Conservation (phyloP, 2,113 vertebrate species). For the Ursus arctos region DNA sequence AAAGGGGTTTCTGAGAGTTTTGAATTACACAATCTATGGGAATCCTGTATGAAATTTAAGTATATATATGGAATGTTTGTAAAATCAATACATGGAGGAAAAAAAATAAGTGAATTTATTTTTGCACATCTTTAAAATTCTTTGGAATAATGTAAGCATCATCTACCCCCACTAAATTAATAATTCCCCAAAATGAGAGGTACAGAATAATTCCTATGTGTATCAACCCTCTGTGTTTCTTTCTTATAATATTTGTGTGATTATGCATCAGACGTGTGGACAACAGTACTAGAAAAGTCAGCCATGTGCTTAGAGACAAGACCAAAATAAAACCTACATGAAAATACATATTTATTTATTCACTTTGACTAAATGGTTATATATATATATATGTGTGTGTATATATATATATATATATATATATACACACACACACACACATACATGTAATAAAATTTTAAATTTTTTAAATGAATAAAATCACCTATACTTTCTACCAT, state of each 20-base stretch:
- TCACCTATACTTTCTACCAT: neutral
- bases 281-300: neutral
- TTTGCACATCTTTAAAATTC: neutral
- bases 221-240: neutral
- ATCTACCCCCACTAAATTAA: neutral
- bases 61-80: neutral
- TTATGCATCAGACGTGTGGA: neutral
- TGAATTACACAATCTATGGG: neutral
- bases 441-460: neutral
- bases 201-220: neutral
- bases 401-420: neutral
- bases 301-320: neutral
- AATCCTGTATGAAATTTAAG: neutral
- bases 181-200: neutral
- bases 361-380: neutral
- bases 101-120: neutral
- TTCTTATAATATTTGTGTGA: neutral
- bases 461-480: neutral
- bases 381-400: neutral
- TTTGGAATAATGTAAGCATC: neutral
- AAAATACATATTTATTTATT: neutral
- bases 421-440: too few relatives aligned
- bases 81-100: neutral
- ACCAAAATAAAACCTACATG: neutral
- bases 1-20: neutral